Evolutionary conservation across 2,797 vertebrate genomes (phyloP), one percentile per base, ranked within the genome.

Genomic region (Galaxias olidus): DNA sequence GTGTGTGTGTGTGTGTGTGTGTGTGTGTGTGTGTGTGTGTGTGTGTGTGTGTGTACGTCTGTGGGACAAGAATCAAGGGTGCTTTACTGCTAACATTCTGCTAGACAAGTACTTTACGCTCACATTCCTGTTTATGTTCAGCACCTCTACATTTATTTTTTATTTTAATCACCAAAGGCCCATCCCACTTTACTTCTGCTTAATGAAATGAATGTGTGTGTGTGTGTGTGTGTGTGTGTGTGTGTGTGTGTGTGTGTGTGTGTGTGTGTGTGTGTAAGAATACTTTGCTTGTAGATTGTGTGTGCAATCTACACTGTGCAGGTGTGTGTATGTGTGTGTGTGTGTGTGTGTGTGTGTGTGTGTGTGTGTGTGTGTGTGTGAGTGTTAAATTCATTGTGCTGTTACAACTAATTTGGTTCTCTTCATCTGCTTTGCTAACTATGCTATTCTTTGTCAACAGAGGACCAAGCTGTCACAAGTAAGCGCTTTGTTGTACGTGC

Each of bases 371-470:
- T 49, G 53, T 63, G 18, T 44, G 43, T 30, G 3, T 63, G 1
- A 50, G 15, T 50, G 20, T 20, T 30, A 30, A 30, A 30, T 30
- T 30, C 30, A 30, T 30, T 30, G 30, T 30, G 30, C 30, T 6
- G 6, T 30, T 30, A 30, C 2, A 6, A 2, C 30, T 30, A 30
- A 30, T 6, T 30, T 30, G 6, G 30, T 30, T 30, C 30, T 30
- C 30, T 6, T 4, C 62, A 51, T 72, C 58, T 74, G 62, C 61
- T 72, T 66, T 61, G 30, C 30, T 30, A 80, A 65, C 66, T 77
- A 61, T 70, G 71, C 75, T 76, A 71, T 68, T 80, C 67, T 76
- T 68, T 77, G 76, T 82, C 71, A 84, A 59, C 72, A 80, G 66
- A 80, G 46, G 58, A 13, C 56, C 75, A 63, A 68, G 18, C 62